phyloP scores from a whole-genome alignment of 2,113 vertebrate species.

The Antidorcas marsupialis region DNA sequence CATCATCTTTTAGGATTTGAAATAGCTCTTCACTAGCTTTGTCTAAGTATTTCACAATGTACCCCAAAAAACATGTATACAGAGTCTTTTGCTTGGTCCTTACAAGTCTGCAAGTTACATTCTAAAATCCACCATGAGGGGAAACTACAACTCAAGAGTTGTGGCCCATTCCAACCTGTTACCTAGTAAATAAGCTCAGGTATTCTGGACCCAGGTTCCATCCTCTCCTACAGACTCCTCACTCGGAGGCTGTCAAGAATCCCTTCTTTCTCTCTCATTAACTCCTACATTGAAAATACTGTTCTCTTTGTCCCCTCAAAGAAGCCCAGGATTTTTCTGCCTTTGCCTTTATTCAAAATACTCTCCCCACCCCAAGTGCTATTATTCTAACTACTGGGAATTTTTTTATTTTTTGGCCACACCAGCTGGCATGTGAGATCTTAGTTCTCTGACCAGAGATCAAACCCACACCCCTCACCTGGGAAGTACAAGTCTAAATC shows the following conservation, averaged over 20 bases:
- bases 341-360: neutral
- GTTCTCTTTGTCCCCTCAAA: neutral
- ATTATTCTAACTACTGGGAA: neutral
- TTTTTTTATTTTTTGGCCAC: neutral
- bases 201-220: neutral
- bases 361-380: neutral
- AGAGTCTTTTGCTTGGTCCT: neutral
- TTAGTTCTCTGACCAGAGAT: neutral
- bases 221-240: neutral
- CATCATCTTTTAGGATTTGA: neutral
- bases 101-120: neutral
- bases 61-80: neutral
- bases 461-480: neutral
- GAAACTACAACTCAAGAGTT: neutral
- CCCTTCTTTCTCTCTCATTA: neutral
- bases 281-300: neutral
- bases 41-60: neutral
- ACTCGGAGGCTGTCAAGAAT: neutral
- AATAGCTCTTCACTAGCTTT: neutral
- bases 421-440: no score
- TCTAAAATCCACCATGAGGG: slow-evolving; percentile 16
- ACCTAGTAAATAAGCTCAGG: neutral
- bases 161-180: neutral
- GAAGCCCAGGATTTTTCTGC: neutral
- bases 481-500: neutral